Conservation (phyloP, 92 coral and sea anemone genomes). For the Muricea muricata region DNA sequence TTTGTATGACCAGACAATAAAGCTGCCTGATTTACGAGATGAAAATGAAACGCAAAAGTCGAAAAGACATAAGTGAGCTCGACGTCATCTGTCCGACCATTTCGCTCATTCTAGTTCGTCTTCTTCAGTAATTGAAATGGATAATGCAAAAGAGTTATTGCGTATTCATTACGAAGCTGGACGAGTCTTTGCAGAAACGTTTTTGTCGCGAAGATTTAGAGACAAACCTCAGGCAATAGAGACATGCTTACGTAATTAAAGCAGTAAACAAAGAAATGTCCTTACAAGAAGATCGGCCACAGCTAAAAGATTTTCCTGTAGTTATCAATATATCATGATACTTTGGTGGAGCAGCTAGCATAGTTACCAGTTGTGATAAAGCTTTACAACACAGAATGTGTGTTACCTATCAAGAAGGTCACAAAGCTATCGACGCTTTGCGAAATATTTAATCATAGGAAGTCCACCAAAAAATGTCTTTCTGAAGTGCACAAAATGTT, state of each 20-base stretch:
- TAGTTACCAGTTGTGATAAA: constrained; percentile 4
- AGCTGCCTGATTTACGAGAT: no score
- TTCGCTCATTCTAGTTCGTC: no score
- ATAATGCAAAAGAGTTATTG: no score
- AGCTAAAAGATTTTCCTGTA: neutral
- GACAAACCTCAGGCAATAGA: constrained; percentile 7
- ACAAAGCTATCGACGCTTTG: no score
- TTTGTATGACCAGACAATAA: no score
- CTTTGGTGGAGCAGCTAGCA: neutral
- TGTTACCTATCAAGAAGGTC: no score
- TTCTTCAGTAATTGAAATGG: no score
- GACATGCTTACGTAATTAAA: neutral
- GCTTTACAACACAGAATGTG: no score
- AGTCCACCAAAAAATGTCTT: no score
- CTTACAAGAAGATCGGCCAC: constrained; percentile 9
- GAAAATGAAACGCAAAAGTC: no score
- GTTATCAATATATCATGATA: neutral
- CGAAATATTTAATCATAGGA: no score
- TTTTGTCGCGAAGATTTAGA: neutral
- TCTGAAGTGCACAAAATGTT: no score
- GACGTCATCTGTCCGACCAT: neutral
- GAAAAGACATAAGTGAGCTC: neutral
- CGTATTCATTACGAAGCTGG: neutral
- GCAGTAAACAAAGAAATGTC: neutral
- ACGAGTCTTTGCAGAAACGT: neutral